Evolutionary conservation across 2,888 invertebrate genomes (phyloP), one percentile per base, ranked within the genome.

Genomic region (Shargacucullia verbasci): DNA sequence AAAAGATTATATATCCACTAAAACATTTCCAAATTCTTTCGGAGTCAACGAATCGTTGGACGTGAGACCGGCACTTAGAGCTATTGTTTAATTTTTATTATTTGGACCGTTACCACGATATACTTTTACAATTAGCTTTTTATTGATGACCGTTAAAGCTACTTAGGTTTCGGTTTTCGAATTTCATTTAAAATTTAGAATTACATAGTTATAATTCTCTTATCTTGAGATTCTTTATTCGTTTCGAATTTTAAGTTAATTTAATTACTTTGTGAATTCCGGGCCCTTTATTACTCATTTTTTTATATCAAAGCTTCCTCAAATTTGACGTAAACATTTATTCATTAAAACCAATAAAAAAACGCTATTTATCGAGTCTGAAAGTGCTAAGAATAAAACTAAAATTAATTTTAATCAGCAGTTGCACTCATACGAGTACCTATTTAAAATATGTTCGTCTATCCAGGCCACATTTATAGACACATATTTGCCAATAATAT

Each of bases 1-100:
- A 89, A 88, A 89, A 86, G 76, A 76, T 76, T 86, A 86, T 86
- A 84, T 87, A 88, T 85, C 82, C 82, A 87, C 81, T 85, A 87
- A 86, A 88, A 88, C 86, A 85, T 89, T 90, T 88, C 86, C 88
- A 90, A 92, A 91, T 89, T 86, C 80, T 85, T 88, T 85, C 78
- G 81, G 84, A 90, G 86, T 85, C 86, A 86, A 88, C 87, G 87
- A 83, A 84, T 86, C 88, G 87, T 89, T 85, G 73, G 76, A 76
- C 81, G 81, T 84, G 84, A 84, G 85, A 85, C 76, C 72, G 73
- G 69, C 72, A 80, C 59, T 80, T 81, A 78, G 76, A 73, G 79
- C 84, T 79, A 86, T 87, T 87, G 85, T 87, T 81, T 76, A 77
- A 76, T 76, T 83, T 75, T 83, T 83, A 79, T 80, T 82, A 77